Base-by-base conservation (phyloP, 37 sponge, comb jelly and placozoan species). In the Bolinopsis microptera region DNA sequence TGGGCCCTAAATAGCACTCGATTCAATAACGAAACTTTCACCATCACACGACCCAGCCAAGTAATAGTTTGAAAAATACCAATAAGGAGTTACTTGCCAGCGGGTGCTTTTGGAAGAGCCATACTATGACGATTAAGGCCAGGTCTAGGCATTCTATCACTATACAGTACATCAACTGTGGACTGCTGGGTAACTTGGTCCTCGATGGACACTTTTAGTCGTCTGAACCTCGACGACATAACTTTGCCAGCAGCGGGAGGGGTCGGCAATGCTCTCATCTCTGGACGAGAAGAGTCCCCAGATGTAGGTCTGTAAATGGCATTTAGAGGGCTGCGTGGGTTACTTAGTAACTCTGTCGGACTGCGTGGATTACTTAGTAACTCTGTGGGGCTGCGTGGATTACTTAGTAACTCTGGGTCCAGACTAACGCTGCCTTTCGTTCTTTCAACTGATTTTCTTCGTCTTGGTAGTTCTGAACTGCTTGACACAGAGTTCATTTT, bases 121-220 rank as follows among this genome's bases (percentile, higher is more conserved):
- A 77, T 35, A 8, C 33, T 35, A 40, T 86, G 90, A 0, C 90
- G 41, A n/a, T 28, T 39, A 16, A 86, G 90, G 3, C 90, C 90
- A 36, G 90, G 90, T 40, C 36, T 86, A 13, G 90, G 90, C 90
- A 86, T 86, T 40, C 90, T 28, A n/a, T 86, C 90, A 39, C 90
- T 86, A 27, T 33, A 86, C 61, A 86, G 39, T 1, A 39, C 61
- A 3, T 86, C 90, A 16, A 86, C 61, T 0, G 90, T 21, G 24
- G 90, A 38, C 36, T 86, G 90, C 31, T 86, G 90, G 18, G 61
- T 21, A 1, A 86, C 90, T 3, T 39, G 41, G 28, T 86, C 90
- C 90, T 86, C 90, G 2, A 86, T 86, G 28, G 90, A 86, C 0
- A 41, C 90, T 41, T 41, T 86, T 27, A 86, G 41, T 5, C 61